A percentile compares a stretch with the other conserved stretches of the same genome.
phyloP scores from a whole-genome alignment of 1,140 invertebrate genomes.

The Asobara japonica region DNA sequence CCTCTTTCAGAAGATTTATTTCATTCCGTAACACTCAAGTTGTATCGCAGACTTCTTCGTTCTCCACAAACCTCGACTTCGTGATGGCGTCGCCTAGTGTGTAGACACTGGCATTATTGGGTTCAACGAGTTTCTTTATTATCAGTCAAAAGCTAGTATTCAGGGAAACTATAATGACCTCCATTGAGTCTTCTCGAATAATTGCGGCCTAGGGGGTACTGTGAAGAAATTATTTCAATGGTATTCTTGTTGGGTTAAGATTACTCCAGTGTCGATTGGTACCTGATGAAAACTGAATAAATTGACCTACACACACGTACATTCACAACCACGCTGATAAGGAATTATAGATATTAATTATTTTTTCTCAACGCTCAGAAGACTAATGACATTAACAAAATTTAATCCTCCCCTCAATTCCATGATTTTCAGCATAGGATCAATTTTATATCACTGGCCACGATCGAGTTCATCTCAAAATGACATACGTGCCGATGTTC shows the following conservation, averaged over 20 bases:
- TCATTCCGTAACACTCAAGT: conserved; percentile 22
- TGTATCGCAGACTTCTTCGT: neutral
- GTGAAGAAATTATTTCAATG: neutral
- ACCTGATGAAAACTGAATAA: no score
- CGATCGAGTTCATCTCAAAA: neutral
- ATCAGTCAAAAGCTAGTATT: conserved; percentile 1
- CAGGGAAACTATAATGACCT: neutral
- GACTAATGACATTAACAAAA: neutral
- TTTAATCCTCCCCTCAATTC: no score
- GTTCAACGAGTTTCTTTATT: conserved; percentile 1
- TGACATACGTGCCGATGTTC: neutral
- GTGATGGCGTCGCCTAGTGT: neutral
- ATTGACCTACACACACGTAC: no score
- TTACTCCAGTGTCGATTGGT: neutral
- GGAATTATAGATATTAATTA: neutral
- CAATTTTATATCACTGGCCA: neutral
- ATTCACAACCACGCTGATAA: no score
- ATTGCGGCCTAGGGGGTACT: neutral
- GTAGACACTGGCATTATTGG: neutral
- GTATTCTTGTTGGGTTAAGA: neutral
- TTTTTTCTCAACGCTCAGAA: neutral
- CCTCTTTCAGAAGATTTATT: conserved; percentile 22
- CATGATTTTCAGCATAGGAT: neutral
- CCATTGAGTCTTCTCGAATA: neutral
- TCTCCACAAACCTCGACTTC: neutral